These are phyloP conservation scores for Zonotrichia leucophrys DNA, from an alignment of 2,113 vertebrate genomes.

Conservation along the genomic window DNA sequence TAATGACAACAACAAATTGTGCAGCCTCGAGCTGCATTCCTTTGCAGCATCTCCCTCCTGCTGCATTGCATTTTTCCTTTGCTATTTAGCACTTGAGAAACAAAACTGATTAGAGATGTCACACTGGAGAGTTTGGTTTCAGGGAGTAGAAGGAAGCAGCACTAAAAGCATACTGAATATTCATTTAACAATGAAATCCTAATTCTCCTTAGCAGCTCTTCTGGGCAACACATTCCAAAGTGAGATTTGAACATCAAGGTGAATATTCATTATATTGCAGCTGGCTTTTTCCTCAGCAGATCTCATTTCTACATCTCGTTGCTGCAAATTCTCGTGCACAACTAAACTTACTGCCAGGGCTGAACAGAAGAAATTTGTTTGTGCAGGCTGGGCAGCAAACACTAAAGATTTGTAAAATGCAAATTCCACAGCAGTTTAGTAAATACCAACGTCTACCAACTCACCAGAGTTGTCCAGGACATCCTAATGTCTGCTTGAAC, in stretches of 20 bases:
- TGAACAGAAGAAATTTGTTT: background rate
- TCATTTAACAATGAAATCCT: slow-evolving; percentile 28
- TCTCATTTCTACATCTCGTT: background rate
- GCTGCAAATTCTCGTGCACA: background rate
- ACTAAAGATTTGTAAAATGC: background rate
- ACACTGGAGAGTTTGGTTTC: background rate
- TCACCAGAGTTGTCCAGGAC: background rate
- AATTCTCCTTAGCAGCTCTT: slow-evolving; percentile 15
- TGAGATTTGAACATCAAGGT: slow-evolving; percentile 8
- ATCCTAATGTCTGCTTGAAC: background rate
- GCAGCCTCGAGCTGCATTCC: background rate
- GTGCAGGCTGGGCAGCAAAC: background rate
- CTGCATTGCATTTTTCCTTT: background rate
- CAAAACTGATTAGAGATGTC: background rate
- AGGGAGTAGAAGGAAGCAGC: background rate
- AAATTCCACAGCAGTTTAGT: background rate
- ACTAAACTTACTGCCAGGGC: background rate
- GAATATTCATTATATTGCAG: background rate
- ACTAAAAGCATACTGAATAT: slow-evolving; percentile 40
- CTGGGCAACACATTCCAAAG: slow-evolving; percentile 11
- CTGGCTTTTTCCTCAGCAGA: background rate
- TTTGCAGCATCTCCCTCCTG: background rate
- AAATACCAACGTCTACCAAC: background rate
- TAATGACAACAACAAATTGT: rapidly evolving
- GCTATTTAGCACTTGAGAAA: background rate